These are phyloP conservation scores for Monarcha castaneiventris DNA, from an alignment of 2,113 vertebrate species.

Conservation along the genomic window DNA sequence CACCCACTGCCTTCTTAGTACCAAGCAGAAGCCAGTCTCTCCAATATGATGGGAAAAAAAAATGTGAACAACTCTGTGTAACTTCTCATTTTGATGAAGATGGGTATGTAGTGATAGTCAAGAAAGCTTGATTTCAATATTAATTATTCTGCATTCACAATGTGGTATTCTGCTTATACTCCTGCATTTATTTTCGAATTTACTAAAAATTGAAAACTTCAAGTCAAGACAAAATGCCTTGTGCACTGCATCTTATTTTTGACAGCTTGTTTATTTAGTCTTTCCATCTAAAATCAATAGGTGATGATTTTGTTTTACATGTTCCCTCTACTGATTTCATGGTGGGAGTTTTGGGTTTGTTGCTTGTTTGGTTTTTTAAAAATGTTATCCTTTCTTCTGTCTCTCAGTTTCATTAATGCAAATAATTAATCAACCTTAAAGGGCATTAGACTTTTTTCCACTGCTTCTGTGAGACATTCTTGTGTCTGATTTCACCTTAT, in stretches of 20 bases:
- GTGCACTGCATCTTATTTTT: background rate
- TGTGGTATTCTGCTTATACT: background rate
- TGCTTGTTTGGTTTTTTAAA: fast-evolving
- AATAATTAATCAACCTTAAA: background rate
- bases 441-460: background rate
- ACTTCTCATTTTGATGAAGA: background rate
- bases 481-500: background rate
- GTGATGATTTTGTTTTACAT: background rate
- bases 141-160: background rate
- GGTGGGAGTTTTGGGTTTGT: background rate
- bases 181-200: background rate
- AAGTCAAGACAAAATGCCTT: background rate
- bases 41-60: background rate
- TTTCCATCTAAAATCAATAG: background rate
- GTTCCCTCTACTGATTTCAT: background rate
- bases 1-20: background rate
- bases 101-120: background rate
- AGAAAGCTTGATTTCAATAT: background rate
- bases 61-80: background rate
- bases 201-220: background rate
- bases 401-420: background rate
- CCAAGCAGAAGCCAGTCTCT: background rate
- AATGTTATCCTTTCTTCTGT: background rate
- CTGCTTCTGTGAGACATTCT: background rate
- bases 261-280: background rate